Percentiles rank a stretch among this genome's conserved stretches.
These are phyloP conservation scores for Prunella fulvescens DNA, from an alignment of 2,113 vertebrate species.

Conservation along the genomic window DNA sequence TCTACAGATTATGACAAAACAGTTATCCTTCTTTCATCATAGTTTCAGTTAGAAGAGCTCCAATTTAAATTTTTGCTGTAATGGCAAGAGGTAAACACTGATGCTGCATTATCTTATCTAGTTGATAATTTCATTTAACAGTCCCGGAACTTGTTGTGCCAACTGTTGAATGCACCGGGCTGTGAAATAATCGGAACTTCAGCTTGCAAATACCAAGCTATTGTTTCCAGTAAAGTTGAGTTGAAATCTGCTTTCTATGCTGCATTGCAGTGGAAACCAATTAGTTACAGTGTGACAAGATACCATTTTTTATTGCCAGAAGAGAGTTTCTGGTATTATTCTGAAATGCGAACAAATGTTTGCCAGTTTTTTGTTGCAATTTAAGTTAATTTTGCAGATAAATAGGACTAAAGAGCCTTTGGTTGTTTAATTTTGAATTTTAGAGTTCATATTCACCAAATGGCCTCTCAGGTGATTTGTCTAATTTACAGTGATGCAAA, in stretches of 20 bases:
- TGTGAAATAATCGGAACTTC: conserved; percentile 12
- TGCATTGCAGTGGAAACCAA: conserved; percentile 1
- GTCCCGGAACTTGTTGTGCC: conserved; percentile 26
- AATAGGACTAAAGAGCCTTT: background rate
- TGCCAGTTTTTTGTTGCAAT: background rate
- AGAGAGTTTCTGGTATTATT: background rate
- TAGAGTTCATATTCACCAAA: background rate
- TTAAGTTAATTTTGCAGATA: background rate
- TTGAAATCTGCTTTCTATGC: conserved; percentile 34
- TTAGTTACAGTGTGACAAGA: conserved; percentile 8
- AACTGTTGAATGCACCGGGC: background rate
- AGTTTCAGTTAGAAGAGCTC: background rate
- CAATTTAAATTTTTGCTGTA: background rate
- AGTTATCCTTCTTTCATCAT: background rate
- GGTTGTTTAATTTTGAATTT: background rate
- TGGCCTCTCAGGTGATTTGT: background rate
- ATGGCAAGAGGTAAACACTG: conserved; percentile 13
- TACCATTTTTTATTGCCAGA: background rate
- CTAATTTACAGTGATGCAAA: background rate
- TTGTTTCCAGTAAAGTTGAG: conserved; percentile 27
- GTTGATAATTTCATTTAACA: conserved; percentile 31
- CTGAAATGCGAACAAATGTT: background rate
- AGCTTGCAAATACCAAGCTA: conserved; percentile 34
- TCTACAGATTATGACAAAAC: background rate
- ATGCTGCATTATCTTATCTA: conserved; percentile 12